Evolutionary conservation across 2,797 vertebrate species (phyloP), one percentile per base, ranked within the genome.

Genomic region (Poeciliopsis gracilis): DNA sequence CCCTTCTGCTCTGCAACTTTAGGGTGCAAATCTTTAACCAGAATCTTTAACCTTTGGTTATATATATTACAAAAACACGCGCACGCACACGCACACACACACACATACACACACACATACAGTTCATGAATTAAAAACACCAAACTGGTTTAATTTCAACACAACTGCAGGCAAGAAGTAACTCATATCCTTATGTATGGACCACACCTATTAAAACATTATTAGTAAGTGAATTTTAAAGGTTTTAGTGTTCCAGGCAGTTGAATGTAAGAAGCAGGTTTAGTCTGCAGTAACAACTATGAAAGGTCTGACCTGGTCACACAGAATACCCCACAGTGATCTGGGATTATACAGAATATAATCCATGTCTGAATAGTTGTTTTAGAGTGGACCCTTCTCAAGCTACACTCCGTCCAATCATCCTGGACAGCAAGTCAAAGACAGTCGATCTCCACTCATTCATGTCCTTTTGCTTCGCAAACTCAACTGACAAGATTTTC

Each of bases 301-400:
- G 80, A 75, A 80, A 86, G 74, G 53, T 90, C 66, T 88, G 80
- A 91, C 83, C 84, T 43, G 74, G 72, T 88, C 84, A 84, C 80
- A 77, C 80, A 79, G 46, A 87, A 87, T 72, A 70, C 76, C 82
- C 79, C 83, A 72, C 73, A 86, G 81, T 90, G 90, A 92, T 89
- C 90, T 91, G 82, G 87, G 87, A 93, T 91, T 89, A 89, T 78
- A 69, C 59, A 11, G 49, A 80, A 80, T 83, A 83, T 93, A 90
- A 93, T 89, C 88, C 90, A 86, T 75, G 77, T 81, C 79, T 78
- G 67, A 81, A 82, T 55, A 67, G 82, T 77, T 82, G 81, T 79
- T 82, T 90, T 51, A 84, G 71, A 84, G 86, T 83, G 43, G 46
- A 87, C 73, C 72, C 55, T 82, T 82, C 82, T 82, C 79, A 82